Evolutionary conservation across 2,888 invertebrate species (phyloP).

Genomic region (Thera obeliscata): DNA sequence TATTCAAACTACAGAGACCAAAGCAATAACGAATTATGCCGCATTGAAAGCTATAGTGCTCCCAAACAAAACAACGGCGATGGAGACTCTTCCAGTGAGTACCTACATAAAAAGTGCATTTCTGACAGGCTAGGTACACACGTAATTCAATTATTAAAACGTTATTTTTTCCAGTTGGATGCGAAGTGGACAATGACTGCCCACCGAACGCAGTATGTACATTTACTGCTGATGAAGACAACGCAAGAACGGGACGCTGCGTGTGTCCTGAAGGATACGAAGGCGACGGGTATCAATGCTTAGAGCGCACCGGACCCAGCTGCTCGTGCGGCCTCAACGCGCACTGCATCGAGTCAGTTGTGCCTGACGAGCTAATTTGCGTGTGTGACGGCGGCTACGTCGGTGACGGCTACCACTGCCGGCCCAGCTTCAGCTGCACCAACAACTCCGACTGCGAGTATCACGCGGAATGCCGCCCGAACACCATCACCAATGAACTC

Average conservation of each 20-base stretch:
- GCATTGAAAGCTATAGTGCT: constrained; percentile 45
- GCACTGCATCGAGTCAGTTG: constrained; percentile 89
- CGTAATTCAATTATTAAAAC: background rate
- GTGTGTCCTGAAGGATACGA: constrained; percentile 92
- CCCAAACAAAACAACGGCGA: constrained; percentile 27
- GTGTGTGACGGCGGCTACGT: constrained; percentile 91
- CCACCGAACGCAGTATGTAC: constrained; percentile 92
- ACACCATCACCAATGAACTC: constrained; percentile 81
- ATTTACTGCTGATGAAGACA: constrained; percentile 70
- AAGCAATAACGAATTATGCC: constrained; percentile 67
- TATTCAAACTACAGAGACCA: constrained; percentile 65
- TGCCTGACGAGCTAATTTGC: constrained; percentile 87
- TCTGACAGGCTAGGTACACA: background rate
- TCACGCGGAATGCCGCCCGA: constrained; percentile 89
- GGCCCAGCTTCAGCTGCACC: constrained; percentile 86
- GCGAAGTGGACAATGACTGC: constrained; percentile 91
- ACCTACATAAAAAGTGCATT: constrained; percentile 1
- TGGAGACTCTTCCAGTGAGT: constrained; percentile 61
- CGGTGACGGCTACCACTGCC: constrained; percentile 93
- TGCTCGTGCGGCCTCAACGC: constrained; percentile 90
- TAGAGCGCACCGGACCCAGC: constrained; percentile 68
- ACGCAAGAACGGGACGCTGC: constrained; percentile 82
- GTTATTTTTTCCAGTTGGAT: constrained; percentile 83
- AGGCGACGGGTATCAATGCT: constrained; percentile 92
- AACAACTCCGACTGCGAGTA: constrained; percentile 87